Percentiles rank a stretch among this genome's conserved stretches.
Conservation (phyloP, 1,140 invertebrate genomes). For the Cyphomyrmex costatus region DNA sequence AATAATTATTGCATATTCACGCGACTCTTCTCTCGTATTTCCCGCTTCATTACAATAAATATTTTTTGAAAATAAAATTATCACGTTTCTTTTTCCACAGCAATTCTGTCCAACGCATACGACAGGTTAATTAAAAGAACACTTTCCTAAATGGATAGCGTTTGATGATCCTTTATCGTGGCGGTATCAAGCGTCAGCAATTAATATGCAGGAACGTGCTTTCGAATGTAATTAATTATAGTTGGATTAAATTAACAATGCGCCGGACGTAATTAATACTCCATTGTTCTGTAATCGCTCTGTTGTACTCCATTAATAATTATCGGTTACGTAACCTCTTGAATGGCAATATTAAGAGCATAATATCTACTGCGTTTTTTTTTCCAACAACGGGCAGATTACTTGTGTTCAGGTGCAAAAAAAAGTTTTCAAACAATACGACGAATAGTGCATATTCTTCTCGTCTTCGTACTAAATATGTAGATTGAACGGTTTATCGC, state of each 20-base stretch:
- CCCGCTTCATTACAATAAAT: conserved; percentile 28
- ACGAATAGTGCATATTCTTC: background rate
- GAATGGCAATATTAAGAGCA: conserved; percentile 37
- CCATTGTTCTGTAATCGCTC: conserved; percentile 60
- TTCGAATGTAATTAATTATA: conserved; percentile 58
- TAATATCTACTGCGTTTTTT: conserved; percentile 14
- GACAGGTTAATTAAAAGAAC: conserved; percentile 32
- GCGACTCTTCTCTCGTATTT: background rate
- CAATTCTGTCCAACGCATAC: background rate
- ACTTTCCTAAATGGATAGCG: conserved; percentile 19
- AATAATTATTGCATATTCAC: background rate
- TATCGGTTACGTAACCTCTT: conserved; percentile 49
- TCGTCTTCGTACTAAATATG: background rate
- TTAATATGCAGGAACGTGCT: conserved; percentile 55
- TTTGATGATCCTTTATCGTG: conserved; percentile 9
- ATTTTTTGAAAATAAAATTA: conserved; percentile 1
- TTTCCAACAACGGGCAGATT: background rate
- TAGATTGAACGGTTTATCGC: conserved; percentile 13
- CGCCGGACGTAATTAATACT: conserved; percentile 57
- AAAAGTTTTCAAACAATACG: background rate
- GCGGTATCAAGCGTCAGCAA: conserved; percentile 42
- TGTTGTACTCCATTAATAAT: conserved; percentile 45
- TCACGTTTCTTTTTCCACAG: background rate
- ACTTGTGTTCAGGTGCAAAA: background rate
- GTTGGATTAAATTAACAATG: conserved; percentile 57